Evolutionary conservation across 2,797 vertebrate genomes (phyloP), one percentile per base, ranked within the genome.

Genomic region (Oreochromis mossambicus): DNA sequence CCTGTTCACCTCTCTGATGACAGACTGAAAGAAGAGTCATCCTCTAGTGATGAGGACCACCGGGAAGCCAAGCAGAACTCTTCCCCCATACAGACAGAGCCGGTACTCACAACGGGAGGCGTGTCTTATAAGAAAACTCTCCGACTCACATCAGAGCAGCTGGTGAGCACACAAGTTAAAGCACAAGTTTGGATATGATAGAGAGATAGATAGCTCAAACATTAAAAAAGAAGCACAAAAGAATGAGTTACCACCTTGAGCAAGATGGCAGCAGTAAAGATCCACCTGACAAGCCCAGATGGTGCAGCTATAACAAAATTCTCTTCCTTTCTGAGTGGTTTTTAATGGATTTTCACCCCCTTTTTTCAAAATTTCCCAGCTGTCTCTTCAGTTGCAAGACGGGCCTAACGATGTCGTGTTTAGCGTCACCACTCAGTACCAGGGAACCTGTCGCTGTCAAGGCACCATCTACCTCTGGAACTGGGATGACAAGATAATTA

Each of bases 401-500:
- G 98, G 98, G 26, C 97, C 98, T 15, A 99, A 99, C 1, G 97
- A 98, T 7, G 98, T 97, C 52, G 96, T 98, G 21, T 99, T 99
- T 87, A 99, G 98, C 2, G 98, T 99, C 68, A 99, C 98, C 73
- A 99, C 98, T 1, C 98, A 99, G 93, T 99, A 99, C 87, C 98
- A 99, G 92, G 98, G 98, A 89, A 99, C 98, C 3, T 99, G 97
- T 46, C 98, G 98, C 82, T 99, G 98, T 2, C 97, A 99, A 88
- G 98, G 98, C 85, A 99, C 97, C 88, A 99, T 99, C 94, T 99
- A 99, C 94, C 93, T 99, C 8, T 99, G 98, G 98, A 97, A 98
- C 87, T 99, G 98, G 98, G 98, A 99, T 6, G 98, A 99, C 91
- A 99, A 98, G 90, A 97, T 99, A 12, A 93, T 99, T 68, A 99